A percentile compares a stretch with the other conserved stretches of the same genome.
Evolutionary conservation across 2,888 invertebrate species (phyloP).

Genomic region (Coleophora deauratella): DNA sequence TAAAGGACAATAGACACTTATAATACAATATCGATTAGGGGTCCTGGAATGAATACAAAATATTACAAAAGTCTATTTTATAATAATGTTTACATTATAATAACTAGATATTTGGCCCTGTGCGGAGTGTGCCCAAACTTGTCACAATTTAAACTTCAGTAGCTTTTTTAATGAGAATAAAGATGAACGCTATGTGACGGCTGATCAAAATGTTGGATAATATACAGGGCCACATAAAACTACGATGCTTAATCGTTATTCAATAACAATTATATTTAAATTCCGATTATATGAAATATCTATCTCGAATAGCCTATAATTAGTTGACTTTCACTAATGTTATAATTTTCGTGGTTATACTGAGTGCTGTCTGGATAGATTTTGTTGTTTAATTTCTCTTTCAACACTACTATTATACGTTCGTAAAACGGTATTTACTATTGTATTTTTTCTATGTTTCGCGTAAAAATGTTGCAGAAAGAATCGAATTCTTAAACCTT

Average conservation of each 20-base stretch:
- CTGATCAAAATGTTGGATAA: conserved; percentile 3
- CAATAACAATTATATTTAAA: conserved; percentile 45
- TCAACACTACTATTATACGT: no score
- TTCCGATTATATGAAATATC: conserved; percentile 39
- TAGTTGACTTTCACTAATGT: conserved; percentile 7
- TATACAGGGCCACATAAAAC: conserved; percentile 13
- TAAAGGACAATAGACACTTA: conserved; percentile 64
- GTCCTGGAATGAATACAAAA: conserved; percentile 69
- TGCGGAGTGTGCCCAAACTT: no score
- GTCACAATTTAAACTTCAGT: no score
- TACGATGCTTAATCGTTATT: conserved; percentile 32
- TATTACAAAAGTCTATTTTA: conserved; percentile 53
- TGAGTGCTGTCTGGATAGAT: conserved; percentile 8
- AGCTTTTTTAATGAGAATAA: no score
- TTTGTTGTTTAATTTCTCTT: conserved; percentile 1
- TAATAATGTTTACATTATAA: conserved; percentile 15
- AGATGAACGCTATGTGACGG: no score
- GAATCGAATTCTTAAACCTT: no score
- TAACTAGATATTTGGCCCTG: conserved; percentile 25
- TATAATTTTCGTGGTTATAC: conserved; percentile 3
- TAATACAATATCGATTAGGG: conserved; percentile 52
- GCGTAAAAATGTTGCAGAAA: no score
- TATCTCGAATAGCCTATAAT: conserved; percentile 14
- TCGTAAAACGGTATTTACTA: no score
- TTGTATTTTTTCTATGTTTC: no score